A percentile compares a stretch with the other conserved stretches of the same genome.
Conservation (phyloP, 2,888 invertebrate genomes). For the Caenorhabditis sp. region DNA sequence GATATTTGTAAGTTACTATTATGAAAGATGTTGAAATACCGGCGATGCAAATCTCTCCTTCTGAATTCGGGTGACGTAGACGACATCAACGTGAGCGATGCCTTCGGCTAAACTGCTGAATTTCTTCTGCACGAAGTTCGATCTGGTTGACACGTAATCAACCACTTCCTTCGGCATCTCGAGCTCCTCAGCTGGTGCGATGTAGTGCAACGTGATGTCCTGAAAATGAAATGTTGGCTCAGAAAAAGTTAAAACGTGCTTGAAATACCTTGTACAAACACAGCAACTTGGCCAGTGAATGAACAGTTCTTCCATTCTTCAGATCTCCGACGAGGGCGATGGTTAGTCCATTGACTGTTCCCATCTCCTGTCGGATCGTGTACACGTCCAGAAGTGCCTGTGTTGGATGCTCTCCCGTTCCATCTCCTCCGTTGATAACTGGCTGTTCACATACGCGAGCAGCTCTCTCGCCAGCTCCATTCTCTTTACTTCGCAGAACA, state of each 20-base stretch:
- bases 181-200: constrained; percentile 90
- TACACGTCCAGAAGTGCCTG: constrained; percentile 95
- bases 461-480: constrained; percentile 89
- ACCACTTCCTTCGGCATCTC: constrained; percentile 93
- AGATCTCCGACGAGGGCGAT: constrained; percentile 99
- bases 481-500: constrained; percentile 94
- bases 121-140: constrained; percentile 86
- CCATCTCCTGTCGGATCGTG: constrained; percentile 98
- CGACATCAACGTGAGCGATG: constrained; percentile 94
- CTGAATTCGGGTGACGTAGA: constrained; percentile 99
- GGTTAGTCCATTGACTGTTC: constrained; percentile 96
- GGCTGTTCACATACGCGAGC: constrained; percentile 72
- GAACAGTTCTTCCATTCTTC: constrained; percentile 97
- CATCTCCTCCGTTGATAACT: constrained; percentile 98
- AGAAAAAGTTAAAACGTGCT: too few species aligned
- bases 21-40: too few species aligned
- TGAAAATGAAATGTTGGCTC: constrained; percentile 16
- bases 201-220: constrained; percentile 90
- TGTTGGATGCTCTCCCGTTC: constrained; percentile 96
- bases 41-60: constrained; percentile 85
- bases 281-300: constrained; percentile 94
- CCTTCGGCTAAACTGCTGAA: constrained; percentile 89
- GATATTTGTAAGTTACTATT: too few species aligned
- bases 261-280: constrained; percentile 92
- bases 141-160: constrained; percentile 89